Base-by-base conservation (phyloP, 2,113 vertebrate genomes). In the Hyaena hyaena region DNA sequence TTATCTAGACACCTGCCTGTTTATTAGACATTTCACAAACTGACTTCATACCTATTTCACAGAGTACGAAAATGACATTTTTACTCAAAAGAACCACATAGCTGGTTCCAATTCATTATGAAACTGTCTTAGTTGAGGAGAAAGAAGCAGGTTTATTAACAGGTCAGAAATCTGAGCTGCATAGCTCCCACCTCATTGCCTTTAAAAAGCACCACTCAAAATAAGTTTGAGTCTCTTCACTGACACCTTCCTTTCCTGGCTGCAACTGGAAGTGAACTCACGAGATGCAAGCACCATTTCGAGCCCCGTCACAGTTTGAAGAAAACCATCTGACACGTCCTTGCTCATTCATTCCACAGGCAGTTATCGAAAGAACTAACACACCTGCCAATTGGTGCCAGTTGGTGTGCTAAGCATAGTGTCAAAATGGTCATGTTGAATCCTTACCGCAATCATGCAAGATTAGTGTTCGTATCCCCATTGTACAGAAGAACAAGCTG, bases 61-160 rank as follows among this genome's bases (percentile, higher is more conserved):
- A 95, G 82, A 74, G 50, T 90, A 91, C 39, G 95, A 98, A 96
- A 98, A 97, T 69, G 94, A 45, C 86, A 77, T 96, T 97, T 97
- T 97, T 96, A 97, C 93, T 96, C 95, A 98, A 86, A 77, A 92
- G 93, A 97, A 96, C 96, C 94, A 88, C 93, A 96, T 71, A 39
- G 43, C 88, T 86, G 39, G 33, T 69, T 96, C 31, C 4, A 2
- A 68, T 7, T 84, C 88, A 87, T 92, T 94, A 17, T 19, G 97
- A 96, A 96, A 97, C 96, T 83, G 24, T 24, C 35, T 66, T 53
- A 28, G 55, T 77, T 82, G 53, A 80, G 33, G n/a, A 71, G 61
- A 9, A 89, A 97, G 39, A 96, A 81, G 43, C 80, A 82, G 48
- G 1, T 43, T 43, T 80, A 1, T 0, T 3, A n/a, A 0, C 4